These are phyloP conservation scores for Melipona beecheii DNA, from an alignment of 2,888 invertebrate genomes.

Conservation along the genomic window DNA sequence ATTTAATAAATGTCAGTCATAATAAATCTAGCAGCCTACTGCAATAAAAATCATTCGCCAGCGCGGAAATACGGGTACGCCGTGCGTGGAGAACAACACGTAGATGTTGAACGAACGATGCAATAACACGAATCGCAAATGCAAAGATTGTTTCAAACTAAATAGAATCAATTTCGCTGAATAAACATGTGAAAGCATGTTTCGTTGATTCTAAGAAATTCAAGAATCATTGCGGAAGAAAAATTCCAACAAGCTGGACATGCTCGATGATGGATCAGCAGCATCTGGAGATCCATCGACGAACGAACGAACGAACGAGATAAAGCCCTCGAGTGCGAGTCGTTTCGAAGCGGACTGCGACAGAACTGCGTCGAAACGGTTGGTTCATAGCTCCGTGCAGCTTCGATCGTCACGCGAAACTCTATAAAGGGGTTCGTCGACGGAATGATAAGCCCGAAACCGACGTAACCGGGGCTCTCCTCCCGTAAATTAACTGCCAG, in stretches of 20 bases:
- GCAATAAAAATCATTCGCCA: background rate
- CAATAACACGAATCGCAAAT: too few relatives aligned
- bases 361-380: background rate
- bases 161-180: too few relatives aligned
- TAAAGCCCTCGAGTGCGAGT: constrained; percentile 40
- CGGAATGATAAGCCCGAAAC: constrained; percentile 53
- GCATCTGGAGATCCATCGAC: background rate
- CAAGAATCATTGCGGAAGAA: too few relatives aligned
- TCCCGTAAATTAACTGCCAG: constrained; percentile 60
- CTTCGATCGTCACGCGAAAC: constrained; percentile 47
- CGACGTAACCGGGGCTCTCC: constrained; percentile 32
- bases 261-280: too few relatives aligned
- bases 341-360: constrained; percentile 51
- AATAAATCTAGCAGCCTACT: background rate
- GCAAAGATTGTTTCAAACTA: too few relatives aligned
- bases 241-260: too few relatives aligned
- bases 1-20: constrained; percentile 2
- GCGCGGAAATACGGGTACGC: too few relatives aligned
- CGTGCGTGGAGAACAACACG: too few relatives aligned
- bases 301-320: constrained; percentile 19
- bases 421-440: constrained; percentile 19
- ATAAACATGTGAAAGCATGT: too few relatives aligned
- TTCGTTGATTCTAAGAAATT: too few relatives aligned
- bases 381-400: background rate
- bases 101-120: too few relatives aligned